Base-by-base conservation (phyloP, 2,113 vertebrate genomes). In the Suncus etruscus region DNA sequence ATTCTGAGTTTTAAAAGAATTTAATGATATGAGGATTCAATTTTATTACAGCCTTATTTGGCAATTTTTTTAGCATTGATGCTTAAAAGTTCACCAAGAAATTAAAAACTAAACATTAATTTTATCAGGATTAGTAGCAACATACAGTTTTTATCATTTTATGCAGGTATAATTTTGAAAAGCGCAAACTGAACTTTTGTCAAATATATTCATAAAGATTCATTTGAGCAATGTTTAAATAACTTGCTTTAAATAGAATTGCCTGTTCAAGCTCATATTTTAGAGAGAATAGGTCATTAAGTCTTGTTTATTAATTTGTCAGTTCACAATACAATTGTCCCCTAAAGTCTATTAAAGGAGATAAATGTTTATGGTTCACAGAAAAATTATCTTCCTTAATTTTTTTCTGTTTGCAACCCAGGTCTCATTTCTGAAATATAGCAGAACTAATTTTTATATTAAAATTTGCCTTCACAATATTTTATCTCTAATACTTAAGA, bases 41-140 rank as follows among this genome's bases (percentile, higher is more conserved):
- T 87, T 85, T 87, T 24, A 87, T 83, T 11, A 85, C 73, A 54
- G 6, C 68, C 58, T 95, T 89, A 84, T 92, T 85, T 92, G 58
- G 45, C 11, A 93, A 5, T 75, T n/a, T 20, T 78, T 89, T 94
- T 85, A 63, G 29, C 80, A 92, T 54, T 89, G 65, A 83, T 95
- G 72, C 81, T 84, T 22, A 39, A 94, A 94, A 87, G 15, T 68
- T 20, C 47, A 27, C 6, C 74, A 94, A 83, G 75, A 94, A 72
- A 87, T 18, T 91, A 39, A 66, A 75, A 39, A 86, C 85, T 87
- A 24, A 92, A 54, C 47, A 91, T 81, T 87, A 84, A 69, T 90
- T 85, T 92, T 89, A 76, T 81, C 54, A 86, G 54, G 48, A 68
- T 1, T 83, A 32, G 16, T 76, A 88, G 32, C 32, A 88, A 76